Evolutionary conservation across 23 tunicate species (phyloP).

Genomic region (Ciona savignyi): DNA sequence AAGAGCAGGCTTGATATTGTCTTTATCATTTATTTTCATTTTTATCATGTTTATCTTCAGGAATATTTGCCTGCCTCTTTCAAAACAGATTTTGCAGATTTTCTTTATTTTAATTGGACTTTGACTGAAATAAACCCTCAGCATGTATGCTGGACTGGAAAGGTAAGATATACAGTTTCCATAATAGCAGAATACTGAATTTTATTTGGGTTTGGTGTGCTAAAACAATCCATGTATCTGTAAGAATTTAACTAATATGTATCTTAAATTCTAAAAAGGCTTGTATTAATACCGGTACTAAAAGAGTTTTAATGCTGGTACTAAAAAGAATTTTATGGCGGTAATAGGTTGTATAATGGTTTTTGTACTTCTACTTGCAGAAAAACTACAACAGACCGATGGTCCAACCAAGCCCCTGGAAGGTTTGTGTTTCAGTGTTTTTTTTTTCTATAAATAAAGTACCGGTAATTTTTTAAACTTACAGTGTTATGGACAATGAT

Average conservation of each 20-base stretch:
- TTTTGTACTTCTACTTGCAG: constrained; percentile 5
- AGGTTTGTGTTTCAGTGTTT: constrained; percentile 13
- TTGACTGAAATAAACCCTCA: background rate
- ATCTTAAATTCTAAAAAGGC: no score
- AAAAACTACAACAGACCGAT: constrained; percentile 12
- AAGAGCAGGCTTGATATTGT: no score
- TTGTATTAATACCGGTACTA: no score
- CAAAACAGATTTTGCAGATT: background rate
- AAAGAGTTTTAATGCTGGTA: no score
- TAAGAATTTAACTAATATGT: no score
- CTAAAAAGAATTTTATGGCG: no score
- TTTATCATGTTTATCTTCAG: no score
- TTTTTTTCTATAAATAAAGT: background rate
- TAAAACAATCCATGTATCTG: no score
- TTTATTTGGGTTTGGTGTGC: no score
- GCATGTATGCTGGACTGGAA: constrained; percentile 38
- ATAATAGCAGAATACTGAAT: background rate
- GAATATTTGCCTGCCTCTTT: no score
- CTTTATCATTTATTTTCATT: no score
- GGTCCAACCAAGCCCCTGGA: constrained; percentile 48
- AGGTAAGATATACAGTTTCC: constrained; percentile 7
- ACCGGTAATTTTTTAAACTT: background rate
- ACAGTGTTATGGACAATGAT: constrained; percentile 43
- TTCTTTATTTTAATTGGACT: background rate
- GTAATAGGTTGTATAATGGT: background rate